phyloP scores from a whole-genome alignment of 2,888 invertebrate genomes.

The Cephalotes varians region DNA sequence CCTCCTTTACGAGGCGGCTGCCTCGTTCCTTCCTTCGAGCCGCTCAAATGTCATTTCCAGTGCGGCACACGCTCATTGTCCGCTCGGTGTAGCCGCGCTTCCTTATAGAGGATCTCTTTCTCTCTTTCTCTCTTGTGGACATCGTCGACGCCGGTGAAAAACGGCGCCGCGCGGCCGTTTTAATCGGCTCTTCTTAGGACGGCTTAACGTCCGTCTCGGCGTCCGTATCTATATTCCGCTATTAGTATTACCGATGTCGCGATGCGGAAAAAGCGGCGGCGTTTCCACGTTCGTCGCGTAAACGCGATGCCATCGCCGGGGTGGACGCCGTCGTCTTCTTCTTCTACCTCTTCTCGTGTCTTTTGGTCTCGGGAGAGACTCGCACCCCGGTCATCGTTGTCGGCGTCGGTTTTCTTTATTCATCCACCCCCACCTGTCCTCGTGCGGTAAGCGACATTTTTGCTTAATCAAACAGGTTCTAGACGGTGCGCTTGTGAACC shows the following conservation, averaged over 20 bases:
- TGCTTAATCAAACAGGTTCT: constrained; percentile 78
- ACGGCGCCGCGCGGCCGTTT: constrained; percentile 76
- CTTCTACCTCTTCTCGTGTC: constrained; percentile 2
- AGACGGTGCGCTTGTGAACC: constrained; percentile 54
- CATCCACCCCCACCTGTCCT: constrained; percentile 59
- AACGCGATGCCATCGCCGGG: constrained; percentile 59
- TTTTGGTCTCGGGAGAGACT: constrained; percentile 9
- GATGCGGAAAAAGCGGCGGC: constrained; percentile 64
- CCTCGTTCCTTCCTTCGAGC: constrained; percentile 62
- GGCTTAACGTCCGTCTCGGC: constrained; percentile 60
- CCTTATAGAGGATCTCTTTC: constrained; percentile 74
- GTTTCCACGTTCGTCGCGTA: constrained; percentile 65
- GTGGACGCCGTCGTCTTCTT: constrained; percentile 19
- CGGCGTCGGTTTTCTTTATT: constrained; percentile 38
- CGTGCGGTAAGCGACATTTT: constrained; percentile 71
- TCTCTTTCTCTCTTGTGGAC: constrained; percentile 58
- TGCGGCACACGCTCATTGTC: constrained; percentile 82
- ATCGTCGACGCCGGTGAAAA: constrained; percentile 81
- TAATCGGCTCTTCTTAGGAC: constrained; percentile 76
- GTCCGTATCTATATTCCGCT: constrained; percentile 77
- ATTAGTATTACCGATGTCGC: constrained; percentile 74
- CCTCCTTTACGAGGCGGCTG: constrained; percentile 50
- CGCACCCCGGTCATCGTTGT: background rate
- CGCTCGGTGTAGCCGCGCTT: constrained; percentile 68
- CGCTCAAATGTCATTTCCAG: constrained; percentile 82